Percentiles rank a stretch among this genome's conserved stretches.
phyloP scores from a whole-genome alignment of 2,797 vertebrate genomes.

The Microcaecilia unicolor region DNA sequence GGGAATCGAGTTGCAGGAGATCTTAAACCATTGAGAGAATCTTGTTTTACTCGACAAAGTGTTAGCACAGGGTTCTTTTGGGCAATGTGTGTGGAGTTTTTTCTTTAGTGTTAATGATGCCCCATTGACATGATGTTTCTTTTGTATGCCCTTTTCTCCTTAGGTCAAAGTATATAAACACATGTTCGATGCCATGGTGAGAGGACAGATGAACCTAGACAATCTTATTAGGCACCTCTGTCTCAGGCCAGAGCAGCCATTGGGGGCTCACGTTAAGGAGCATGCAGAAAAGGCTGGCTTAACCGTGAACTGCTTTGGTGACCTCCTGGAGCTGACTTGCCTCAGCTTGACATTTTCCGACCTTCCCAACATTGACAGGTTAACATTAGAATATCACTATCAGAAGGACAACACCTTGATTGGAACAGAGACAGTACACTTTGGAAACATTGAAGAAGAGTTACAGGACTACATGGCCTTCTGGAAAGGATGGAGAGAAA shows the following conservation, averaged over 20 bases:
- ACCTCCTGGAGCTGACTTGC: slow-evolving; percentile 48
- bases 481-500: slow-evolving; percentile 56
- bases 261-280: slow-evolving; percentile 37
- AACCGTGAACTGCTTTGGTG: slow-evolving; percentile 32
- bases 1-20: too few species aligned
- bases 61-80: too few species aligned
- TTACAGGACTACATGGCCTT: slow-evolving; percentile 41
- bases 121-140: too few species aligned
- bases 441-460: slow-evolving; percentile 34
- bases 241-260: slow-evolving; percentile 27
- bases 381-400: slow-evolving; percentile 55
- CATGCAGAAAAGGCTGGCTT: slow-evolving; percentile 36
- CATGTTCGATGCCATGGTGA: slow-evolving; percentile 59
- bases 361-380: slow-evolving; percentile 40
- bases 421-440: slow-evolving; percentile 36
- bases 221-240: slow-evolving; percentile 35
- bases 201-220: slow-evolving; percentile 37
- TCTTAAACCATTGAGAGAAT: too few species aligned
- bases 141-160: neutral
- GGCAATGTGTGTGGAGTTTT: too few species aligned
- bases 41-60: too few species aligned
- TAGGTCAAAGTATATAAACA: slow-evolving; percentile 58
- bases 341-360: slow-evolving; percentile 43
- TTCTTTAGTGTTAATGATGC: too few species aligned
- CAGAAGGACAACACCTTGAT: slow-evolving; percentile 39